Conservation (phyloP, 1,140 invertebrate species). For the Colletes gigas region DNA sequence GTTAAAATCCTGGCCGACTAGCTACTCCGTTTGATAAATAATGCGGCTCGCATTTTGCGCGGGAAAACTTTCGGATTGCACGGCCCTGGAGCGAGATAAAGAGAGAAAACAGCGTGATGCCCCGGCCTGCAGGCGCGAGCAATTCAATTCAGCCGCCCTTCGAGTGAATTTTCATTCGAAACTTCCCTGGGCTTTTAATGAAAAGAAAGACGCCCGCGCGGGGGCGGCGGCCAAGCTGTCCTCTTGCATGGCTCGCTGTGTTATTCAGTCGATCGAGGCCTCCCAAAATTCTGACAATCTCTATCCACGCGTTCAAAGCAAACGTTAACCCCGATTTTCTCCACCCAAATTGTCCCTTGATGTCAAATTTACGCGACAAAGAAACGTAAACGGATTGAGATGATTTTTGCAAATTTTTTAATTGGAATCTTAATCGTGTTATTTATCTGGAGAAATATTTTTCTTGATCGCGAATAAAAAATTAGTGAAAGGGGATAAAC, state of each 20-base stretch:
- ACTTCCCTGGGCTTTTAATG: conserved; percentile 37
- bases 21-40: conserved; percentile 76
- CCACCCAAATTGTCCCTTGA: no score
- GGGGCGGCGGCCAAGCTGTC: neutral
- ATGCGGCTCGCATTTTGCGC: conserved; percentile 72
- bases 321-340: no score
- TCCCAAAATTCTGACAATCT: neutral
- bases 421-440: no score
- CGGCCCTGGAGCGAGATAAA: conserved; percentile 16
- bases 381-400: no score
- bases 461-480: no score
- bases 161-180: conserved; percentile 44
- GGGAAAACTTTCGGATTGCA: conserved; percentile 64
- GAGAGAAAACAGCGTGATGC: no score
- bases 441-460: no score
- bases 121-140: neutral
- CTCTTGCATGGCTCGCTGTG: neutral
- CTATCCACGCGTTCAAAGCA: neutral
- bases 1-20: conserved; percentile 55
- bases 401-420: no score
- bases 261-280: neutral
- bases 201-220: conserved; percentile 14
- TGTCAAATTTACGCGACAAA: no score
- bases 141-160: conserved; percentile 46
- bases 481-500: no score